Evolutionary conservation across 2,888 invertebrate genomes (phyloP), one percentile per base, ranked within the genome.

Genomic region (Linyphia triangularis): DNA sequence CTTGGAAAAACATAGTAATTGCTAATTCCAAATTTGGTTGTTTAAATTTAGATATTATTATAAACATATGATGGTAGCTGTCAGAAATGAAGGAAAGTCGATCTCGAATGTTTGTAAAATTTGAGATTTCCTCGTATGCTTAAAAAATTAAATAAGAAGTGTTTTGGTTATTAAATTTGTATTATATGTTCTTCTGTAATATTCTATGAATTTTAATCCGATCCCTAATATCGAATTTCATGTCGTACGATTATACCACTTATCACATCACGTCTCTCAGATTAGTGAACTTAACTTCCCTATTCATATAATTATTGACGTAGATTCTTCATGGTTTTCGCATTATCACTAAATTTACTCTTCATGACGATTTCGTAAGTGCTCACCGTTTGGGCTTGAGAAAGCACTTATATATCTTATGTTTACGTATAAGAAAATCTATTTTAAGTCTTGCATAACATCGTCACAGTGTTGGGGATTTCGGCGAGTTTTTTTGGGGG

Each of bases 281-380:
- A 16, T 63, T 63, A 26, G 63, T 24, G 13, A 10, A 6, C 22
- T 19, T 9, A 63, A 63, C 24, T 63, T 63, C 63, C 24, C 24
- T 9, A 63, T 63, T 63, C 63, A 9, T 63, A 13, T 63, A 63
- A 28, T 63, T 28, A 63, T 26, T 51, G 63, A 63, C 63, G 63
- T 51, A 51, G 51, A 51, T 51, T 51, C 5, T 5, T 51, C n/a
- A 30, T 26, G 40, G 37, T 28, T 24, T 75, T 19, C 63, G 24
- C 13, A 26, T 61, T 63, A 28, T 77, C 16, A 28, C 61, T 77
- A 77, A 40, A 77, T 77, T 61, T 59, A 59, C 24, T 40, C 40
- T 77, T 77, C 13, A n/a, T 73, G 30, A 57, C 57, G 30, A 6
- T 73, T 51, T 16, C n/a, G 28, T 24, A 16, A n/a, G 28, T 13